Evolutionary conservation across 1,140 invertebrate species (phyloP).

Genomic region (Melitaea cinxia): DNA sequence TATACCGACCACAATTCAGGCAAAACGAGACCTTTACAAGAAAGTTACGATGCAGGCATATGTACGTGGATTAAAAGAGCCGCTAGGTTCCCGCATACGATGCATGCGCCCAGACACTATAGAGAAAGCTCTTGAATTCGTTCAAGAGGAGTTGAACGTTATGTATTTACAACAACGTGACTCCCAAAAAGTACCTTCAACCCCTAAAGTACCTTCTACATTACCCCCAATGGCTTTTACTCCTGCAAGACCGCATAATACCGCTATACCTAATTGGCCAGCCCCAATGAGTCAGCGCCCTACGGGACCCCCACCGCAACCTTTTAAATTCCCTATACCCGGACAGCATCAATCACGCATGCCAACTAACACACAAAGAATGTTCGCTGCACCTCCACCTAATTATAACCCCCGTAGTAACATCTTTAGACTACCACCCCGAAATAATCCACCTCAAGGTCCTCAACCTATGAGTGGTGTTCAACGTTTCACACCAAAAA

Average conservation of each 20-base stretch:
- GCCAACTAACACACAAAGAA: constrained; percentile 28
- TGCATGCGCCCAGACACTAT: no score
- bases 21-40: constrained; percentile 35
- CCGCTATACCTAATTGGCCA: constrained; percentile 17
- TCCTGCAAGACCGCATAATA: constrained; percentile 15
- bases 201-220: constrained; percentile 5
- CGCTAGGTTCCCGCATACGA: constrained; percentile 39
- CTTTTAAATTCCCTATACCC: constrained; percentile 33
- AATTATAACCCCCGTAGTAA: constrained; percentile 35
- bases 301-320: constrained; percentile 22
- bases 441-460: constrained; percentile 15
- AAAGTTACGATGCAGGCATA: constrained; percentile 42
- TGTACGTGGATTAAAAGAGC: constrained; percentile 37
- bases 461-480: constrained; percentile 39
- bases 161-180: constrained; percentile 31
- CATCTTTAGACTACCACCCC: constrained; percentile 29
- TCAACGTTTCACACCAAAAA: constrained; percentile 17
- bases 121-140: no score
- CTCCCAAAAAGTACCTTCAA: background rate
- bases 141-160: no score
- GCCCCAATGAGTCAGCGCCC: constrained; percentile 16
- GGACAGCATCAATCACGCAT: constrained; percentile 21
- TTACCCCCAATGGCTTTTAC: constrained; percentile 12
- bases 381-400: constrained; percentile 34
- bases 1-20: constrained; percentile 28